Conservation (phyloP, 64 coral and sea anemone species). For the Hydrozoanthus tunicans region DNA sequence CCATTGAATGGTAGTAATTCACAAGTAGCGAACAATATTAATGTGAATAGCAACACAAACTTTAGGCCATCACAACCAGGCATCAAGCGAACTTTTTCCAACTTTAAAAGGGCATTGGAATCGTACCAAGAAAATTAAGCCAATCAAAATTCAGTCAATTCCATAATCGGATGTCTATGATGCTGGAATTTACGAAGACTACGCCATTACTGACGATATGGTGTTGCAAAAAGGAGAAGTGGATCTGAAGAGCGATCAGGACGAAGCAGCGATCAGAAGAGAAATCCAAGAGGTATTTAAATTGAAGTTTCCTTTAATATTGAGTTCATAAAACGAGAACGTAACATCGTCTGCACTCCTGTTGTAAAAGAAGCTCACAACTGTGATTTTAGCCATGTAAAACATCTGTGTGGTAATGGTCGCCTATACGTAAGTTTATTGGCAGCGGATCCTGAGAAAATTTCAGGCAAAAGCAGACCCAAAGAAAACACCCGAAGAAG, state of each 20-base stretch:
- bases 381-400: constrained; percentile 80
- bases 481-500: neutral
- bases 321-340: constrained; percentile 66
- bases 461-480: constrained; percentile 49
- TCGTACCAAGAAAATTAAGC: constrained; percentile 44
- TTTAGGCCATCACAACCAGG: no score
- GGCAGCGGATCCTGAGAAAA: constrained; percentile 50
- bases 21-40: constrained; percentile 6
- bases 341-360: constrained; percentile 58
- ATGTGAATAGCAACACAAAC: no score
- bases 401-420: neutral
- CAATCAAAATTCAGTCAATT: constrained; percentile 50
- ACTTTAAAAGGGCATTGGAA: constrained; percentile 26
- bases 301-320: constrained; percentile 50
- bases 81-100: neutral
- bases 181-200: constrained; percentile 66
- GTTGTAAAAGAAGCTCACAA: constrained; percentile 56
- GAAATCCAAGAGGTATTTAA: constrained; percentile 65
- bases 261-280: constrained; percentile 54
- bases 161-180: constrained; percentile 58
- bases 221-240: constrained; percentile 69
- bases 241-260: constrained; percentile 63
- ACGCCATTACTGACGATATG: constrained; percentile 56
- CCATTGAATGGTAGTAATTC: neutral
- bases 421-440: constrained; percentile 26